Conservation (phyloP, 2,797 vertebrate genomes). For the Halcyon smyrnensis region DNA sequence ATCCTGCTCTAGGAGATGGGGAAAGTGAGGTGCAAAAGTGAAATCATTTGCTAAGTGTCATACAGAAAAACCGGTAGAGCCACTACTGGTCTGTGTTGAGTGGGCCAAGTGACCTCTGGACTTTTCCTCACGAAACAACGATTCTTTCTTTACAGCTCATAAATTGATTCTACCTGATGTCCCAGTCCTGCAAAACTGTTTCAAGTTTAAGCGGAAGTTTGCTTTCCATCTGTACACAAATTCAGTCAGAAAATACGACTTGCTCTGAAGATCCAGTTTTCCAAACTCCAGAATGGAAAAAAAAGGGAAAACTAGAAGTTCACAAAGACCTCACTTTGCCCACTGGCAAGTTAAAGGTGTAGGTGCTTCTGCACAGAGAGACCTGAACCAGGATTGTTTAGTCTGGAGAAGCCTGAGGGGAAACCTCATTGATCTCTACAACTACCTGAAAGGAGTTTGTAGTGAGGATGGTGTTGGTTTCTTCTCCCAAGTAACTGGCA, state of each 20-base stretch:
- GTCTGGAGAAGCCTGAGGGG: too few relatives aligned
- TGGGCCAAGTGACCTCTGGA: neutral
- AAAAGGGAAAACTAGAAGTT: neutral
- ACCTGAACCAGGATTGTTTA: neutral
- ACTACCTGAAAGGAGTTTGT: too few relatives aligned
- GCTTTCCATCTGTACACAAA: neutral
- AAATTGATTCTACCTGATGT: neutral
- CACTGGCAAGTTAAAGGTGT: neutral
- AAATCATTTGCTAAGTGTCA: neutral
- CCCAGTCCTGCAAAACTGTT: neutral
- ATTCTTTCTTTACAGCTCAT: neutral
- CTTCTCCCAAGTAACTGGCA: too few relatives aligned
- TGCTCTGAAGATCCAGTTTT: neutral
- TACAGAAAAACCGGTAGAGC: neutral
- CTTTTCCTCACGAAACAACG: neutral
- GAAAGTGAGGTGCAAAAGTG: neutral
- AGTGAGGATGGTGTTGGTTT: too few relatives aligned
- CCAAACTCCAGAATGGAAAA: neutral
- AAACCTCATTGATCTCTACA: too few relatives aligned
- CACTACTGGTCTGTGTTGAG: neutral
- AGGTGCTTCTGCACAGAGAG: neutral
- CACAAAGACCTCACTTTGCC: neutral
- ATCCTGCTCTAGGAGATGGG: neutral
- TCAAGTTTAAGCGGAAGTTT: accelerated
- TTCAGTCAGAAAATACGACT: neutral